These are phyloP conservation scores for Sorex fumeus DNA, from an alignment of 2,113 vertebrate genomes.

Conservation along the genomic window DNA sequence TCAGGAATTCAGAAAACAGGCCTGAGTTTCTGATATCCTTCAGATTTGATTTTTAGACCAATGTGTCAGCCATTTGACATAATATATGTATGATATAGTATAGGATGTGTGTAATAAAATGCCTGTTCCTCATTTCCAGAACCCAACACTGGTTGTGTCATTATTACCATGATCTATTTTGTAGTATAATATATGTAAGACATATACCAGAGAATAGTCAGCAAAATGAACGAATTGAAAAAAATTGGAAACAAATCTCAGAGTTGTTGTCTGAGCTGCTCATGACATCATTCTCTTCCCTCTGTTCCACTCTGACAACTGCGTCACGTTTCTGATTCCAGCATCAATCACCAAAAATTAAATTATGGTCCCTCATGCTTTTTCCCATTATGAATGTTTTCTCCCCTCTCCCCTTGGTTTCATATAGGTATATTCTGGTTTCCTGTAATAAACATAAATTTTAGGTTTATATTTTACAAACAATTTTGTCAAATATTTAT, in stretches of 20 bases:
- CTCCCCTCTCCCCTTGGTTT: slow-evolving; percentile 25
- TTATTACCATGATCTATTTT: not conserved
- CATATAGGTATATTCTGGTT: not conserved
- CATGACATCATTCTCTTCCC: not conserved
- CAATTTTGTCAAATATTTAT: no score
- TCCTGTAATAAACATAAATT: not conserved
- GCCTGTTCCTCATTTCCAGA: slow-evolving; percentile 17
- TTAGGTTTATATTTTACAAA: no score
- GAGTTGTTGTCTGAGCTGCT: not conserved
- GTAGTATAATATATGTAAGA: not conserved
- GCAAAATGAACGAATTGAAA: not conserved
- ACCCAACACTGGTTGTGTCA: not conserved
- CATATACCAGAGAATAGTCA: slow-evolving; percentile 1
- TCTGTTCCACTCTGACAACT: no score
- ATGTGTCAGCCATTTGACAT: slow-evolving; percentile 25
- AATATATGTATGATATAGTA: not conserved
- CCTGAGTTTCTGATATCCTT: slow-evolving; percentile 6
- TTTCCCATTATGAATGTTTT: not conserved
- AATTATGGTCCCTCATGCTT: not conserved
- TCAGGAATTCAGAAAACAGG: slow-evolving; percentile 37
- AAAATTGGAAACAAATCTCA: slow-evolving; percentile 1
- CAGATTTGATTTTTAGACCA: not conserved
- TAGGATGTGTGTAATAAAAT: not conserved
- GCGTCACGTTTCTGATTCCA: not conserved
- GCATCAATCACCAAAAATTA: not conserved